Conservation (phyloP, 2,113 vertebrate species). For the Engystomops pustulosus region DNA sequence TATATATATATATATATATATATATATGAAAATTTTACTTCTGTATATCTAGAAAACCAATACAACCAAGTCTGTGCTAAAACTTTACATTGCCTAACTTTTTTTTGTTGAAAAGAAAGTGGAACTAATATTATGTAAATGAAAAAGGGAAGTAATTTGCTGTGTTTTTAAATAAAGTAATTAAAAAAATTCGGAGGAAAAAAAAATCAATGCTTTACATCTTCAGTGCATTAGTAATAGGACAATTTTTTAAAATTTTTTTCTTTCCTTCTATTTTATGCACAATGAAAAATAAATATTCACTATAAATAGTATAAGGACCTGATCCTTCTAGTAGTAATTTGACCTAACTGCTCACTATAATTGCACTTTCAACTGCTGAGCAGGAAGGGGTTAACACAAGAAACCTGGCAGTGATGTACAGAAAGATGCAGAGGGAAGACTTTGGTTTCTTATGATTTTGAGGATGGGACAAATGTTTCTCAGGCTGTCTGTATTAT, state of each 20-base stretch:
- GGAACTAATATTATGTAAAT: constrained; percentile 25
- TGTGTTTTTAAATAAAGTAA: neutral
- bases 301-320: neutral
- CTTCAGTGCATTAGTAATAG: no score
- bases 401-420: no score
- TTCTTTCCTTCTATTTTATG: neutral
- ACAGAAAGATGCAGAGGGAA: no score
- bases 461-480: no score
- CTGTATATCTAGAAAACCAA: neutral
- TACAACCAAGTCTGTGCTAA: neutral
- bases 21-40: no score
- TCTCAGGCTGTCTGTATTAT: no score
- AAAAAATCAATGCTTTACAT: neutral
- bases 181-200: neutral
- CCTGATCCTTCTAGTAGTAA: neutral
- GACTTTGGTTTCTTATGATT: no score
- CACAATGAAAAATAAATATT: neutral
- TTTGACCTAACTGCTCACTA: neutral
- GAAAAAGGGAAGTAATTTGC: constrained; percentile 11
- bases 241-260: no score
- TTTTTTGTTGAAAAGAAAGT: constrained; percentile 25
- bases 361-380: neutral
- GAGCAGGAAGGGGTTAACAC: neutral
- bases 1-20: no score
- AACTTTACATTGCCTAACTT: neutral